A percentile compares a stretch with the other conserved stretches of the same genome.
phyloP scores from a whole-genome alignment of 2,113 vertebrate species.

The Xenopus tropicalis region DNA sequence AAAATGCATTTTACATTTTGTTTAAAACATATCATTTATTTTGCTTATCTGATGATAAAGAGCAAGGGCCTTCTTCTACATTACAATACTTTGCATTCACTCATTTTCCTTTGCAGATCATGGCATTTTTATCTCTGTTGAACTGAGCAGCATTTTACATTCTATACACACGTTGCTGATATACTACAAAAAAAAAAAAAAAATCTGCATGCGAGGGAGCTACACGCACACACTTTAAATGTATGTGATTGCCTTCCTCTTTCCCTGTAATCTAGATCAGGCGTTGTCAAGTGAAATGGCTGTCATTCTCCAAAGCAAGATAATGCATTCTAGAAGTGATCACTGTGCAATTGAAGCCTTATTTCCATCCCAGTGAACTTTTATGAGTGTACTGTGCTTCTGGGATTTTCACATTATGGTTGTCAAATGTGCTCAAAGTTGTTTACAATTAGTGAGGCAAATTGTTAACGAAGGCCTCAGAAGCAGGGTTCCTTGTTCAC shows the following conservation, averaged over 20 bases:
- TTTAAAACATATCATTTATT: too few species aligned
- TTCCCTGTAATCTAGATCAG: background rate
- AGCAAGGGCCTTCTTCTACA: too few species aligned
- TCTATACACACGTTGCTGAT: too few species aligned
- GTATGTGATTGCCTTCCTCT: background rate
- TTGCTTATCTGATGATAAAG: too few species aligned
- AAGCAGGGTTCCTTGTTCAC: background rate
- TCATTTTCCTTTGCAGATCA: too few species aligned
- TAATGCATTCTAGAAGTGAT: conserved; percentile 6
- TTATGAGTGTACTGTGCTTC: background rate
- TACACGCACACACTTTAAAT: background rate
- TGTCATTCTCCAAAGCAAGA: background rate
- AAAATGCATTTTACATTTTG: too few species aligned
- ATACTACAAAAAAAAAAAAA: too few species aligned
- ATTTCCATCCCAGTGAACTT: conserved; percentile 5
- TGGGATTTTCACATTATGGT: conserved; percentile 6
- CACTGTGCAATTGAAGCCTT: background rate
- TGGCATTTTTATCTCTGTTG: too few species aligned
- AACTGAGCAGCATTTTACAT: too few species aligned
- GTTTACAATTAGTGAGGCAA: conserved; percentile 5
- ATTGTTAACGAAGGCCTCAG: background rate
- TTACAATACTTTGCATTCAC: too few species aligned
- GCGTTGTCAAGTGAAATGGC: background rate
- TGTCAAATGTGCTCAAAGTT: conserved; percentile 1
- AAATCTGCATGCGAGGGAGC: too few species aligned